A percentile compares a stretch with the other conserved stretches of the same genome.
phyloP scores from a whole-genome alignment of 2,888 invertebrate genomes.

The Cheilosia soror region DNA sequence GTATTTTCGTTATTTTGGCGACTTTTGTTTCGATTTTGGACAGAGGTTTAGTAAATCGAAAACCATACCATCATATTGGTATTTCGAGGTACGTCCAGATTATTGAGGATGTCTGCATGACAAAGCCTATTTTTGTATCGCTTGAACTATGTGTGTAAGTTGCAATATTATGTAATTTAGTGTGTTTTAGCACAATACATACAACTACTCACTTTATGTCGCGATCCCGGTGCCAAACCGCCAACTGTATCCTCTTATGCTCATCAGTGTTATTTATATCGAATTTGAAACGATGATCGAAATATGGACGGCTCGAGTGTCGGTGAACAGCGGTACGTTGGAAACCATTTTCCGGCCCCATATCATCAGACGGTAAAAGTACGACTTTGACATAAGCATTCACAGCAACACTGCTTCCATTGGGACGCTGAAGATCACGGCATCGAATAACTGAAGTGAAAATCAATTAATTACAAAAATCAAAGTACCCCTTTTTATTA shows the following conservation, averaged over 20 bases:
- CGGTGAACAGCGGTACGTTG: conserved; percentile 91
- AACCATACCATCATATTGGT: too few relatives aligned
- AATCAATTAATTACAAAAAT: background rate
- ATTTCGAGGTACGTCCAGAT: background rate
- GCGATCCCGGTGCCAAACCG: conserved; percentile 94
- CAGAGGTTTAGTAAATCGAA: too few relatives aligned
- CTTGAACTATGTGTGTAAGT: conserved; percentile 36
- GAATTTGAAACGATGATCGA: conserved; percentile 91
- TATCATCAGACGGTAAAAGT: conserved; percentile 73
- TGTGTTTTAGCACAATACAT: conserved; percentile 53
- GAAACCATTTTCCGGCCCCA: conserved; percentile 84
- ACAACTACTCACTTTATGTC: conserved; percentile 88
- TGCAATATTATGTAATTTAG: conserved; percentile 19
- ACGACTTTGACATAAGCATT: conserved; percentile 93
- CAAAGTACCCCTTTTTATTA: conserved; percentile 77
- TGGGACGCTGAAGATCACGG: conserved; percentile 88
- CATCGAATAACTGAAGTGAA: conserved; percentile 89
- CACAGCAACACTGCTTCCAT: conserved; percentile 86
- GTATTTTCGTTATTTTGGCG: too few relatives aligned
- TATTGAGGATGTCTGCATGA: background rate
- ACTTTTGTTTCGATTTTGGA: too few relatives aligned
- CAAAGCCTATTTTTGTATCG: background rate
- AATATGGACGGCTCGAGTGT: conserved; percentile 90
- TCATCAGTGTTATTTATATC: conserved; percentile 81
- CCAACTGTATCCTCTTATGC: conserved; percentile 86